A percentile compares a stretch with the other conserved stretches of the same genome.
Evolutionary conservation across 35 echinoderm and acorn worm species (phyloP).

Genomic region (Apostichopus parvimensis): DNA sequence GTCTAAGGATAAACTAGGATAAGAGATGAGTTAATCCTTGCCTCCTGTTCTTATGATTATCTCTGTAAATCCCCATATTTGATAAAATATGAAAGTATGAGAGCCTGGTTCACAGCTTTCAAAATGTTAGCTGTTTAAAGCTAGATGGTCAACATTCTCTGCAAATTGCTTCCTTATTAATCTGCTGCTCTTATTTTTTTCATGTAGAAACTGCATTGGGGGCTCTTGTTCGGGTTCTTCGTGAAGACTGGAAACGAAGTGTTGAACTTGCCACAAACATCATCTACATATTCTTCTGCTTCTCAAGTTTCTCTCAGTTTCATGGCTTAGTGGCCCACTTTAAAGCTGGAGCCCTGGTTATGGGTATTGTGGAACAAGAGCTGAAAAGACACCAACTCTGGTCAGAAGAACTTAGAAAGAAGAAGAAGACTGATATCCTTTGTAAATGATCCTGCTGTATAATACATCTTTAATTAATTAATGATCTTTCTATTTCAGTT

Average conservation of each 20-base stretch:
- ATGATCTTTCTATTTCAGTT: too few relatives aligned
- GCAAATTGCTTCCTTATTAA: too few relatives aligned
- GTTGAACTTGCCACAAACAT: constrained; percentile 99
- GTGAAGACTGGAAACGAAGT: constrained; percentile 99
- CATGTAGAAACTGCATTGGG: constrained; percentile 91
- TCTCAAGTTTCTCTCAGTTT: constrained; percentile 97
- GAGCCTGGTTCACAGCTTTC: too few relatives aligned
- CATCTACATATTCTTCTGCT: constrained; percentile 99
- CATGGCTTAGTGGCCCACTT: constrained; percentile 94
- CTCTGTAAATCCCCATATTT: too few relatives aligned
- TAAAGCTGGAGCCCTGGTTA: constrained; percentile 94
- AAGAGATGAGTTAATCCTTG: too few relatives aligned
- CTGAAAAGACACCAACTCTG: constrained; percentile 86
- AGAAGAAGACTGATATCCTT: constrained; percentile 99
- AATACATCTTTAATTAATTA: too few relatives aligned
- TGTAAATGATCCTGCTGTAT: not conserved
- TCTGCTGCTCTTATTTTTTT: not conserved
- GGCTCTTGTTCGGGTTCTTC: constrained; percentile 85
- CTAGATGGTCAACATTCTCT: too few relatives aligned
- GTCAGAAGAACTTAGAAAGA: constrained; percentile 92
- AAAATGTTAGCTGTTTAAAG: too few relatives aligned
- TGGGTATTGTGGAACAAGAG: constrained; percentile 91
- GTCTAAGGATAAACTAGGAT: too few relatives aligned
- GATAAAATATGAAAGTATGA: too few relatives aligned
- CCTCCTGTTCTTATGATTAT: too few relatives aligned